phyloP scores from a whole-genome alignment of 2,797 vertebrate genomes.

The Australoheros facetus region DNA sequence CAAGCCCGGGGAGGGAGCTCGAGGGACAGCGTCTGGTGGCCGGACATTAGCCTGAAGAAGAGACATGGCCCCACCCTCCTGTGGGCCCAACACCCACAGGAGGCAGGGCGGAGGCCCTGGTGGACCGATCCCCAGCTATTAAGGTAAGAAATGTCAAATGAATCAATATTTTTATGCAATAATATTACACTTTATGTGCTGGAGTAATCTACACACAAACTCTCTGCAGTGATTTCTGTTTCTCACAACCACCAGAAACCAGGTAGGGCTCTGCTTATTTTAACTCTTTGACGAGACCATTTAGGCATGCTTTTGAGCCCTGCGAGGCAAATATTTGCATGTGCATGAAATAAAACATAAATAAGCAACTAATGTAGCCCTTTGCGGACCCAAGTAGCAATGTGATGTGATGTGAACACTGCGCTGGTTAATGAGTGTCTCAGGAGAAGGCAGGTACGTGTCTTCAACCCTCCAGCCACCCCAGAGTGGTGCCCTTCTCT shows the following conservation, averaged over 20 bases:
- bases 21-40: too few relatives aligned
- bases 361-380: conserved; percentile 40
- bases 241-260: not conserved
- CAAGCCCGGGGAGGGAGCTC: too few relatives aligned
- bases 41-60: too few relatives aligned
- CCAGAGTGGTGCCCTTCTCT: conserved; percentile 62
- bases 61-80: too few relatives aligned
- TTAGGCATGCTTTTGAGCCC: conserved; percentile 33
- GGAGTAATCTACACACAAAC: not conserved
- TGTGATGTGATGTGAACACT: conserved; percentile 48
- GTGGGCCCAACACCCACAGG: too few relatives aligned
- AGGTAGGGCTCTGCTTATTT: not conserved
- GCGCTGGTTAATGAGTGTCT: conserved; percentile 74
- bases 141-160: not conserved
- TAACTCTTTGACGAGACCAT: conserved; percentile 30
- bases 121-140: too few relatives aligned
- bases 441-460: conserved; percentile 70
- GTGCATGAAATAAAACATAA: conserved; percentile 39
- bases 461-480: conserved; percentile 65
- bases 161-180: not conserved
- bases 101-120: too few relatives aligned
- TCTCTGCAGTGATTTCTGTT: not conserved
- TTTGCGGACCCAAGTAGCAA: conserved; percentile 35
- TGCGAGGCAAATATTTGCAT: conserved; percentile 20
- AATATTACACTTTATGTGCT: not conserved